Evolutionary conservation across 2,797 vertebrate genomes (phyloP).

Genomic region (Takifugu rubripes): DNA sequence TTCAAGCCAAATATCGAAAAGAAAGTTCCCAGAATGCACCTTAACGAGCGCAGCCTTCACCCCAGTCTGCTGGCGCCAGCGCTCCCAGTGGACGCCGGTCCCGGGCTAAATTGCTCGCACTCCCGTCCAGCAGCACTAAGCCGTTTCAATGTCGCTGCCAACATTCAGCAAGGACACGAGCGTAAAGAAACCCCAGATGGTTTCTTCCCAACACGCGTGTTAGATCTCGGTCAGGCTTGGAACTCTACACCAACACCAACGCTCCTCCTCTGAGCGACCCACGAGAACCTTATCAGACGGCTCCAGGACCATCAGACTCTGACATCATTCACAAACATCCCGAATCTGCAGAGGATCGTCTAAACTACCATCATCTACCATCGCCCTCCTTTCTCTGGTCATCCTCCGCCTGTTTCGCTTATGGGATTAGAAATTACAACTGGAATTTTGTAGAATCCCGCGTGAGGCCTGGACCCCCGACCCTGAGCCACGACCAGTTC

Average conservation of each 20-base stretch:
- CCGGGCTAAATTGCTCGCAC: conserved; percentile 13
- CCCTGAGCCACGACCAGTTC: no score
- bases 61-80: conserved; percentile 4
- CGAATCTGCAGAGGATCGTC: no score
- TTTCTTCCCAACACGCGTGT: neutral
- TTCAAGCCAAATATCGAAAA: conserved; percentile 9
- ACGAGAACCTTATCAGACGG: no score
- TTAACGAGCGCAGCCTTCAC: conserved; percentile 3
- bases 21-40: conserved; percentile 11
- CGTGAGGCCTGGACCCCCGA: no score
- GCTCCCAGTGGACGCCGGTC: conserved; percentile 11
- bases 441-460: no score
- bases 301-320: no score
- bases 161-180: conserved; percentile 5
- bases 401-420: no score
- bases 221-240: conserved; percentile 4
- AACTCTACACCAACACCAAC: neutral
- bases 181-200: conserved; percentile 2
- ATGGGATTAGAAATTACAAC: no score
- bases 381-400: no score
- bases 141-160: conserved; percentile 8
- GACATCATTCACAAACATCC: no score
- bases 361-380: no score
- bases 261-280: neutral
- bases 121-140: conserved; percentile 18